phyloP scores from a whole-genome alignment of 2,888 invertebrate genomes.

The Formica aserva region DNA sequence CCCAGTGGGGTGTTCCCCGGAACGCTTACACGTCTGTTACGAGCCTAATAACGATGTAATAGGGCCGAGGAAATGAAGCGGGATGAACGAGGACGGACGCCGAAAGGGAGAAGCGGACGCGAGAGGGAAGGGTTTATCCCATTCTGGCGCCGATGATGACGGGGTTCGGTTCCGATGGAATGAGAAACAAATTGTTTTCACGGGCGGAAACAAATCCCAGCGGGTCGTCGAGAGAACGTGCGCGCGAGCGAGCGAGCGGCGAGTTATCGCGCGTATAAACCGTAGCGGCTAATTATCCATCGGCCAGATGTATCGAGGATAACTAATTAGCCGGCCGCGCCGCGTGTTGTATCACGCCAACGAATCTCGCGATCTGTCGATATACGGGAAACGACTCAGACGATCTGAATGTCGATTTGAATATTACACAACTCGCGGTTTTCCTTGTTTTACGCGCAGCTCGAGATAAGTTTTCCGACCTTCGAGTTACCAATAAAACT shows the following conservation, averaged over 20 bases:
- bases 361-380: constrained; percentile 52
- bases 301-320: constrained; percentile 53
- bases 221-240: constrained; percentile 45
- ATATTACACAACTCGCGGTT: background rate
- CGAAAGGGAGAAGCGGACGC: constrained; percentile 48
- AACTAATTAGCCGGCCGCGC: constrained; percentile 54
- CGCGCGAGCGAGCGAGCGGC: constrained; percentile 25
- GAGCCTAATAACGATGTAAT: constrained; percentile 82
- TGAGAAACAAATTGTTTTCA: constrained; percentile 60
- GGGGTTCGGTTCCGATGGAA: constrained; percentile 56
- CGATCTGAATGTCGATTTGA: background rate
- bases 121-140: constrained; percentile 55
- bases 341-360: constrained; percentile 47
- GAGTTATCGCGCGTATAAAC: constrained; percentile 51
- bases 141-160: constrained; percentile 60
- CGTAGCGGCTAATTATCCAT: constrained; percentile 53
- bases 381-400: background rate
- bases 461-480: background rate
- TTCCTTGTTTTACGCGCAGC: background rate
- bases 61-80: constrained; percentile 74
- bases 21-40: constrained; percentile 80
- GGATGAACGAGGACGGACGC: constrained; percentile 55
- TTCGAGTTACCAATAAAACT: background rate
- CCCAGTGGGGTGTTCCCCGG: constrained; percentile 81
- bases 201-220: constrained; percentile 59